Conservation (phyloP, 2,888 invertebrate species). For the Dascillus cervinus region DNA sequence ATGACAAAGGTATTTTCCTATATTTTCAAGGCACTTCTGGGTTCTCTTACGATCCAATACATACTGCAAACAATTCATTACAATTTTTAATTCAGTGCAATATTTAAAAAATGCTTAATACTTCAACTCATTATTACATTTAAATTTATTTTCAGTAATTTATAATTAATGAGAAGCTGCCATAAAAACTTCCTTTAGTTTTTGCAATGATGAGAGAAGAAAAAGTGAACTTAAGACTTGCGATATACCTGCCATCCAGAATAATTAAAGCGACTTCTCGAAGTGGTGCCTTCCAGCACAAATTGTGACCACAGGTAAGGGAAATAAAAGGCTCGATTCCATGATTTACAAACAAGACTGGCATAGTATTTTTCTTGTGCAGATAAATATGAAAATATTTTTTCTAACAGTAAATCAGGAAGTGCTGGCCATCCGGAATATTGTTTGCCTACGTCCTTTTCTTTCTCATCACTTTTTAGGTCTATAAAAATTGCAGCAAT, state of each 20-base stretch:
- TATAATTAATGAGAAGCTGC: too few species aligned
- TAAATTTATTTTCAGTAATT: too few species aligned
- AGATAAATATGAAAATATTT: conserved; percentile 60
- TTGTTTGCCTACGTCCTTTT: conserved; percentile 33
- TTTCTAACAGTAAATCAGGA: conserved; percentile 66
- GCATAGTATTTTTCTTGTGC: conserved; percentile 66
- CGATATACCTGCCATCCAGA: conserved; percentile 74
- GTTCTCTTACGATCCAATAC: conserved; percentile 68
- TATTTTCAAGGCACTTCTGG: conserved; percentile 59
- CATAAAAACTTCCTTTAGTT: too few species aligned
- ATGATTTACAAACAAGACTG: conserved; percentile 58
- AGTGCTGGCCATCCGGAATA: conserved; percentile 58
- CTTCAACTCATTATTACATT: too few species aligned
- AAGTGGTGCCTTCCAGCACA: conserved; percentile 63
- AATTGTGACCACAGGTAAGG: conserved; percentile 72
- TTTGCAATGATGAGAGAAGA: too few species aligned
- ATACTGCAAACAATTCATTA: conserved; percentile 49
- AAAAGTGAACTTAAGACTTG: too few species aligned
- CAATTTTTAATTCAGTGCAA: too few species aligned
- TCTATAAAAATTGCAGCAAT: too few species aligned
- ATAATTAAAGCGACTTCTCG: conserved; percentile 68
- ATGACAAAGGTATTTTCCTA: conserved; percentile 58
- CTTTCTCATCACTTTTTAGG: conserved; percentile 35
- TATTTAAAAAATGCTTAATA: too few species aligned
- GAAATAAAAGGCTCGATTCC: conserved; percentile 64